Evolutionary conservation across 2,113 vertebrate species (phyloP).

Genomic region (Dicrurus megarhynchus): DNA sequence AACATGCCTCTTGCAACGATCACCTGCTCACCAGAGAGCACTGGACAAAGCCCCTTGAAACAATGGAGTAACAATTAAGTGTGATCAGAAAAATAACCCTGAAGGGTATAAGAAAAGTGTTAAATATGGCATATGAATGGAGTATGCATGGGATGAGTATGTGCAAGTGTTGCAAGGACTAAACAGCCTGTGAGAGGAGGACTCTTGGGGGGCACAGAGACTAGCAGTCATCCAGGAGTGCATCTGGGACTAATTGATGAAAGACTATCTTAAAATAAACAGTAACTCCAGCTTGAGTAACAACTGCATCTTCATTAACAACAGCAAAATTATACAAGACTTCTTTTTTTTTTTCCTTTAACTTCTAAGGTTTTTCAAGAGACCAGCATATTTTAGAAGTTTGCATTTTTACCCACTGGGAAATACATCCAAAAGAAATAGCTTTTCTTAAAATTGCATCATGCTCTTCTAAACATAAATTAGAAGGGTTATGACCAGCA

Average conservation of each 20-base stretch:
- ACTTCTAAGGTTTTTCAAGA: neutral
- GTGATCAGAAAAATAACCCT: neutral
- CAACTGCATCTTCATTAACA: neutral
- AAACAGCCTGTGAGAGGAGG: neutral
- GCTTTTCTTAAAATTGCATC: neutral
- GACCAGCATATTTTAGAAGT: neutral
- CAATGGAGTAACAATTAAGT: neutral
- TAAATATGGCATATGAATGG: fast-evolving
- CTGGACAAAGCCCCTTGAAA: neutral
- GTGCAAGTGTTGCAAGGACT: neutral
- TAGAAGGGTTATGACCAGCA: too few species aligned
- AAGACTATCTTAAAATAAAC: neutral
- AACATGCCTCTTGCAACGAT: neutral
- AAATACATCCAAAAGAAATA: neutral
- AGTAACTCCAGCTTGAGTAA: neutral
- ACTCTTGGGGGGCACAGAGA: neutral
- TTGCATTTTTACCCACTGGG: neutral
- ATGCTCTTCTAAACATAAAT: fast-evolving
- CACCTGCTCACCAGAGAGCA: neutral
- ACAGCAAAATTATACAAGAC: neutral
- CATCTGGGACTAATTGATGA: neutral
- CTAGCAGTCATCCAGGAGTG: neutral
- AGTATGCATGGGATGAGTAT: fast-evolving
- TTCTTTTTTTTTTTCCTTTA: neutral
- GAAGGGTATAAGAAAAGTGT: neutral